Evolutionary conservation across 2,113 vertebrate genomes (phyloP), one percentile per base, ranked within the genome.

Genomic region (Synchiropus splendidus): DNA sequence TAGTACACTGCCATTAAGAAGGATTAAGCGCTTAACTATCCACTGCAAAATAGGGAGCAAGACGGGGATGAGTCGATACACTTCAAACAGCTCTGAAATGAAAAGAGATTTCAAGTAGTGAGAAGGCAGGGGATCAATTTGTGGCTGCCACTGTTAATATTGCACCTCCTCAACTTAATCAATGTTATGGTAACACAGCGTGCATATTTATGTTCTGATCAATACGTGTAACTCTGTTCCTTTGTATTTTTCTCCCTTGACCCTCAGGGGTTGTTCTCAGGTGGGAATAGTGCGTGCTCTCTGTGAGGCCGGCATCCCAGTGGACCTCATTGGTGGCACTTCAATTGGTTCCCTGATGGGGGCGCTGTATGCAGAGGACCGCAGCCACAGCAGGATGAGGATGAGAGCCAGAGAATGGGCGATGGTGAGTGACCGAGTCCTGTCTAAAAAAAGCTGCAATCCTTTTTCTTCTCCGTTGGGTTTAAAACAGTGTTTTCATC

Each of bases 321-420:
- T 98, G 31, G 93, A 97, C 64, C 85, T 96, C 81, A 83, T 94
- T 0, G 91, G 93, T 4, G 94, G 93, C 31, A 95, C 90, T 0
- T 98, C 93, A 9, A 89, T 96, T 0, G 91, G 95, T 4, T 83
- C 95, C 10, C 89, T 98, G 43, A 90, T 96, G 85, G 89, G 89
- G 0, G 92, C 91, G 2, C 74, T 99, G 1, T 98, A 91, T 3
- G 87, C 94, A 0, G 90, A 95, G 61, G 91, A 97, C 30, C 85
- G 89, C 16, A 90, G 78, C 83, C 85, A 88, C 74, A 89, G 87
- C 45, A 91, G 87, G 52, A 88, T 90, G 70, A 84, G 85, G 64
- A 87, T 92, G 65, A 84, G 90, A 34, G 92, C 95, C 8, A 82
- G 80, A 48, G 89, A 97, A 64, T 98, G 94, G 93, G 86, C 90